phyloP scores from a whole-genome alignment of 1,140 invertebrate species.

The Rhynchophorus ferrugineus region DNA sequence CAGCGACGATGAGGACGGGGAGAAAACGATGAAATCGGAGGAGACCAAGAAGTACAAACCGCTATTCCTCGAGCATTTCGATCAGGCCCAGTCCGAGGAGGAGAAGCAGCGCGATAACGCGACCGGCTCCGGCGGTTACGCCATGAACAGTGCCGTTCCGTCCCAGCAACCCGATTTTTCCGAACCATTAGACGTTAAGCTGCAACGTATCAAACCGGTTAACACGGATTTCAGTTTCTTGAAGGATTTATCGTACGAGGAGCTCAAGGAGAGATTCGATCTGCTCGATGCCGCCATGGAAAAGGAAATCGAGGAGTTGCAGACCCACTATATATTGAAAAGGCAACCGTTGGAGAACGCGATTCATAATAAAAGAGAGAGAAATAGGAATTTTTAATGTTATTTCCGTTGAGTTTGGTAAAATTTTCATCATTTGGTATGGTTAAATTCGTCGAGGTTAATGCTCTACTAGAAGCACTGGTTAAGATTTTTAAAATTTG shows the following conservation, averaged over 20 bases:
- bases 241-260: conserved; percentile 69
- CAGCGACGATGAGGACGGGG: conserved; percentile 72
- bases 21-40: conserved; percentile 78
- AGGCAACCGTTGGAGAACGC: conserved; percentile 96
- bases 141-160: conserved; percentile 1
- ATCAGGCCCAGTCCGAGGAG: conserved; percentile 76
- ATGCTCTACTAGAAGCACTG: too few relatives aligned
- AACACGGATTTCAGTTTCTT: conserved; percentile 28
- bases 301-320: conserved; percentile 91
- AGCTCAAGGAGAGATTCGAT: conserved; percentile 83
- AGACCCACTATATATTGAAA: conserved; percentile 92
- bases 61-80: conserved; percentile 89
- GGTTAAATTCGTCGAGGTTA: not conserved
- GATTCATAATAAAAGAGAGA: conserved; percentile 61
- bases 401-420: not conserved
- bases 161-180: conserved; percentile 1
- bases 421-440: not conserved
- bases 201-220: conserved; percentile 24
- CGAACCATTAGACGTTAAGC: conserved; percentile 23
- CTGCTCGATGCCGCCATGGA: conserved; percentile 97
- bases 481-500: too few relatives aligned
- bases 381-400: conserved; percentile 27
- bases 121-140: not conserved
- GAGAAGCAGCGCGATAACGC: conserved; percentile 6
- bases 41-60: conserved; percentile 78